Conservation (phyloP, 2,113 vertebrate species). For the Calyptomena viridis region DNA sequence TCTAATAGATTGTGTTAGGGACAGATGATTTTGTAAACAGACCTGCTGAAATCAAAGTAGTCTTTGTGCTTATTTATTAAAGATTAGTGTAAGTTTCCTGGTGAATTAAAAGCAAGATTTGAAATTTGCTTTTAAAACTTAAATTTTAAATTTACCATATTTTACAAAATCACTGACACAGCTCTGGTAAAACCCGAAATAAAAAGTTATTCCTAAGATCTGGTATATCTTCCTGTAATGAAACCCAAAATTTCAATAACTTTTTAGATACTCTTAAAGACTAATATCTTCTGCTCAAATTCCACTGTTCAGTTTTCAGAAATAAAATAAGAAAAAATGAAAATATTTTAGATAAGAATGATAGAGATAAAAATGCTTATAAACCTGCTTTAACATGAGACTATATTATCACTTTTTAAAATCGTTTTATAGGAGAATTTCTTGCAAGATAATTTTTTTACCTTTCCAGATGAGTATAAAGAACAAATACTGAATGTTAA, state of each 20-base stretch:
- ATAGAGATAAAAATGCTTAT: background rate
- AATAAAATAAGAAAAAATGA: background rate
- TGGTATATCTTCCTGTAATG: background rate
- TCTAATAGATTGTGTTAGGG: background rate
- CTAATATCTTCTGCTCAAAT: background rate
- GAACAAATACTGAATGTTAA: background rate
- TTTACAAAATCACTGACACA: background rate
- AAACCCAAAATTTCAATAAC: background rate
- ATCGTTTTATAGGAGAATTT: background rate
- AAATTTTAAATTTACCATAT: background rate
- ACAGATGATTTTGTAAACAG: background rate
- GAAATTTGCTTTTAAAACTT: background rate
- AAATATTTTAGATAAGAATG: background rate
- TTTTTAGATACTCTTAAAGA: background rate
- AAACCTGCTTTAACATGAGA: background rate
- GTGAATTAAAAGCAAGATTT: background rate
- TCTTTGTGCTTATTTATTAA: background rate
- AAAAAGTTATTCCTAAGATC: background rate
- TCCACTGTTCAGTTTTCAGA: background rate
- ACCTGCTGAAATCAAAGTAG: background rate
- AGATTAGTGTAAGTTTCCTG: background rate
- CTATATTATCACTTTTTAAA: background rate
- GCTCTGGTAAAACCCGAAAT: background rate
- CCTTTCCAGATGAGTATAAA: background rate
- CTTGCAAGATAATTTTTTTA: background rate